These are phyloP conservation scores for Vesta saturnalis DNA, from an alignment of 2,888 invertebrate genomes.

Conservation along the genomic window DNA sequence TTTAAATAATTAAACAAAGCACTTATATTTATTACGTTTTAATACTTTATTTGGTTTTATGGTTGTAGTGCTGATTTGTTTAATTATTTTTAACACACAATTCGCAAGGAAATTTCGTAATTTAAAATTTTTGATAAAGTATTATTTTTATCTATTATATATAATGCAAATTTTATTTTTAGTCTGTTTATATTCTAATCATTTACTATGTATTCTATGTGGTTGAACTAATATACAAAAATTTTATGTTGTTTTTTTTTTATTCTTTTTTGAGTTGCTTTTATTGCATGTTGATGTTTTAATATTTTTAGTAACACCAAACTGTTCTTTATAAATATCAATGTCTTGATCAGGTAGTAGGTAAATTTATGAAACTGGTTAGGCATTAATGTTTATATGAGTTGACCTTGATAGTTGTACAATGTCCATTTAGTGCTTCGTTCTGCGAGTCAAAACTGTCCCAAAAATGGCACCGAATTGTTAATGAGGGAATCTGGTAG, in stretches of 20 bases:
- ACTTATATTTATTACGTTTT: constrained; percentile 7
- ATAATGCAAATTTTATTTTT: constrained; percentile 50
- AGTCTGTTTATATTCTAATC: constrained; percentile 60
- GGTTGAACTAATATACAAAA: constrained; percentile 58
- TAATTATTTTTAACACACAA: constrained; percentile 29
- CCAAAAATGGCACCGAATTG: too few relatives aligned
- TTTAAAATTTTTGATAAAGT: constrained; percentile 34
- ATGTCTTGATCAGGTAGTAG: too few relatives aligned
- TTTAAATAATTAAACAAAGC: constrained; percentile 19
- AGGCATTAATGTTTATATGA: too few relatives aligned
- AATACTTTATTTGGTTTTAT: constrained; percentile 18
- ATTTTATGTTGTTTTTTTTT: constrained; percentile 51
- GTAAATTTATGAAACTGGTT: too few relatives aligned
- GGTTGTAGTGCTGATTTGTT: constrained; percentile 21
- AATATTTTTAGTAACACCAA: too few relatives aligned
- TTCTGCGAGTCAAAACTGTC: too few relatives aligned
- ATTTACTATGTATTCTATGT: constrained; percentile 58
- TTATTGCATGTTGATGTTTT: constrained; percentile 19
- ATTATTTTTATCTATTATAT: constrained; percentile 35
- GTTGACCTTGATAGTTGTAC: too few relatives aligned
- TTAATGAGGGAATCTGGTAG: too few relatives aligned
- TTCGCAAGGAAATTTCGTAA: constrained; percentile 24
- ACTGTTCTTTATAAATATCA: too few relatives aligned
- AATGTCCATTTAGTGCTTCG: too few relatives aligned
- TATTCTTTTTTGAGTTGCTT: constrained; percentile 50